Evolutionary conservation across 1,140 invertebrate genomes (phyloP), one percentile per base, ranked within the genome.

Genomic region (Eriocheir sinensis): DNA sequence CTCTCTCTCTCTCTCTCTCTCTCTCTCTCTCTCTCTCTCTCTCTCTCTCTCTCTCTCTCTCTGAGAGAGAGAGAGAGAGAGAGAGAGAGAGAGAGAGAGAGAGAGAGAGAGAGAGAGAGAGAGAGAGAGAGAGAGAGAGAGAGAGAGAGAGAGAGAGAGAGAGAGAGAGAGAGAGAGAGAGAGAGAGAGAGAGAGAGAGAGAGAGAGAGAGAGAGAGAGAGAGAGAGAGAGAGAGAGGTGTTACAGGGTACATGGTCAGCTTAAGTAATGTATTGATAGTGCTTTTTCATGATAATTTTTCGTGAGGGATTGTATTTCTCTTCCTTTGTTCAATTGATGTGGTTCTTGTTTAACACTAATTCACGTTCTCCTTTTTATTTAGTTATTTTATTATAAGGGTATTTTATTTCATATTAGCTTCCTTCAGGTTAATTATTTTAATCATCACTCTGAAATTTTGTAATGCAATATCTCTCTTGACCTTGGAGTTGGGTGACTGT

Each of bases 61-160:
- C 79, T 81, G 89, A 90, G 34, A 32, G 30, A n/a, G 60, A 60
- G 27, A 27, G 53, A 60, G 30, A 53, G 36, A 15, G 60, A 38
- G 81, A 85, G 34, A 41, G 38, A 85, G 89, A 53, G 89, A 90
- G 89, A 90, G 89, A 90, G 89, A 90, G 89, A 90, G 89, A 90
- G 89, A 90, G 89, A 90, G 89, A 90, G 89, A 90, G 89, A 90
- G 89, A 90, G 89, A 90, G 89, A 90, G 89, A 90, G 89, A 90
- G 89, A 90, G 89, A 90, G 89, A 90, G 89, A 90, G 89, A 90
- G 89, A 34, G 88, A 48, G 80, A 81, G 72, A 83, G 80, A 92
- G 38, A 38, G 21, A 44, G 40, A 44, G 38, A 81, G 30, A 41
- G 72, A 83, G 38, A 92, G 30, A 83, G 80, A 40, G 36, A 32